Conservation (phyloP, 2,797 vertebrate species). For the Enteromius trimaculatus region DNA sequence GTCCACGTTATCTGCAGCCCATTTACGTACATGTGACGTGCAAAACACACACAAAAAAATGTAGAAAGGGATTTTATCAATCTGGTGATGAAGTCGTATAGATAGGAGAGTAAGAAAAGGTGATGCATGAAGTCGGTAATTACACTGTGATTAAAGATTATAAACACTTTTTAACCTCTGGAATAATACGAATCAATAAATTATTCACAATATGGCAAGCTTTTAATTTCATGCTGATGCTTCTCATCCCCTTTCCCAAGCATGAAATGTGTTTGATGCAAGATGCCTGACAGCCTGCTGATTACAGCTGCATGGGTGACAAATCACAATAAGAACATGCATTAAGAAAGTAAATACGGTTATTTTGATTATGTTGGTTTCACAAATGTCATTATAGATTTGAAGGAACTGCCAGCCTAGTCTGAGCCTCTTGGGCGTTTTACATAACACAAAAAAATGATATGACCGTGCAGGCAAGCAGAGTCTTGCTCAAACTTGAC, state of each 20-base stretch:
- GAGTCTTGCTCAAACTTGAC: constrained; percentile 21
- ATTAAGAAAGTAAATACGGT: not conserved
- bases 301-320: not conserved
- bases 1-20: not conserved
- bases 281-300: not conserved
- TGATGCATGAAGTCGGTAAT: not conserved
- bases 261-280: not conserved
- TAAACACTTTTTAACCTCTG: not conserved
- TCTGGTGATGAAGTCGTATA: not conserved
- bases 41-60: not conserved
- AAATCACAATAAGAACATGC: not conserved
- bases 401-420: not conserved
- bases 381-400: not conserved
- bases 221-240: constrained; percentile 3
- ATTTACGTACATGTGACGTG: not conserved
- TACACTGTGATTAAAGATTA: not conserved
- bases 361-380: not conserved
- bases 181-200: not conserved
- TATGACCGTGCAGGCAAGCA: not conserved
- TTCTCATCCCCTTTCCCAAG: not conserved
- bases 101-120: not conserved
- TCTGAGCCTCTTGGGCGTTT: not conserved
- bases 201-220: not conserved
- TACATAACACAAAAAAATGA: not conserved
- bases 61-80: not conserved